A percentile compares a stretch with the other conserved stretches of the same genome.
These are phyloP conservation scores for Oreochromis spilurus DNA, from an alignment of 2,113 vertebrate genomes.

Conservation along the genomic window DNA sequence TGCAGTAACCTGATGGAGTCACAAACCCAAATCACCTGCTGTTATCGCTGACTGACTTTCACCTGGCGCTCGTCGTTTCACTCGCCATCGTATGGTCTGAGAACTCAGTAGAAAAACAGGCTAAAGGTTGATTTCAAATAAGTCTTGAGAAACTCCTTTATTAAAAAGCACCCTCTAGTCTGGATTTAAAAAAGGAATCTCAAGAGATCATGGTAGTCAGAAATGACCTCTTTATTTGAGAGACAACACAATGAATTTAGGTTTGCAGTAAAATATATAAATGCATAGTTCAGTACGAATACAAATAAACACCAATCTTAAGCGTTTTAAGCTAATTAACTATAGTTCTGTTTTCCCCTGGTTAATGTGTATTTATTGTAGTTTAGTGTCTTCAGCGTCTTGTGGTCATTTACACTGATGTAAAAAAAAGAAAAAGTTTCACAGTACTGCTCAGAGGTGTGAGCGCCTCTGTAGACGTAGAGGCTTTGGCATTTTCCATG, in stretches of 20 bases:
- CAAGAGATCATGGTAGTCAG: not conserved
- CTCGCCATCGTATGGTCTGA: not conserved
- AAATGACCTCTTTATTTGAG: not conserved
- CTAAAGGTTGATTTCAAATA: not conserved
- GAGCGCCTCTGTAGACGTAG: not conserved
- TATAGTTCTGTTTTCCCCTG: not conserved
- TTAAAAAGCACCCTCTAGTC: not conserved
- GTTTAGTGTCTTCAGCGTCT: not conserved
- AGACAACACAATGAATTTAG: not conserved
- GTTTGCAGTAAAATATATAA: not conserved
- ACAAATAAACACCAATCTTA: not conserved
- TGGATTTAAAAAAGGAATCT: not conserved
- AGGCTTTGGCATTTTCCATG: not conserved
- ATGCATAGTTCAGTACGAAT: not conserved
- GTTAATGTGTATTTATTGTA: not conserved
- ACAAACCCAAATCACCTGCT: not conserved
- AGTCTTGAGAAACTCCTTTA: not conserved
- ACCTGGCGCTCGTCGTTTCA: not conserved
- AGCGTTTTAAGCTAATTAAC: not conserved
- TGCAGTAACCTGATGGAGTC: slow-evolving; percentile 21
- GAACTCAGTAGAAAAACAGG: not conserved
- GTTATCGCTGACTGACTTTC: not conserved
- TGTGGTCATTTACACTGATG: not conserved
- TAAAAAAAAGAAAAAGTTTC: accelerated
- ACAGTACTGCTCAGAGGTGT: not conserved